Evolutionary conservation across 1,140 invertebrate species (phyloP), one percentile per base, ranked within the genome.

Genomic region (Listronotus oregonensis): DNA sequence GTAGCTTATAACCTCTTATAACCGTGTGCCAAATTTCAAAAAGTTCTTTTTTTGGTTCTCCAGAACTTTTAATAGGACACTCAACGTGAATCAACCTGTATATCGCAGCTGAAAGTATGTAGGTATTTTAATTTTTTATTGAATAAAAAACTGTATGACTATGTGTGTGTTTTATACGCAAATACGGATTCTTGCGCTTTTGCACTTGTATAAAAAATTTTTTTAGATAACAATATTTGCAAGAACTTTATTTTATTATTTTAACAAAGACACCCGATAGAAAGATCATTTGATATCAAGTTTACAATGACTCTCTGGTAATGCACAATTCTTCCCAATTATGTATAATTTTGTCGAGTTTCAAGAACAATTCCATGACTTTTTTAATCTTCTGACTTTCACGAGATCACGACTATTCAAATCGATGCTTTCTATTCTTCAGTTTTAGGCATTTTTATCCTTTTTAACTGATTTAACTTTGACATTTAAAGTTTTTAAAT

Each of bases 341-440:
- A 54, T 1, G 11, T 56, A 43, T 43, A 56, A 56, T 56, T 56
- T 56, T 14, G 21, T 43, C 21, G 3, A 37, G n/a, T 56, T 27
- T 56, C 17, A 43, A 56, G 40, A 56, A 56, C 54, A 55, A 55
- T 15, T 17, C 21, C 12, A 49, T 7, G 4, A 27, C 31, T 11
- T 21, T 43, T 59, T 43, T 31, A 43, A 59, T 47, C 17, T 56
- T 21, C 56, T 6, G 43, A 27, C 44, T 59, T 59, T 59, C 56
- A 59, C 56, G 56, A 59, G 31, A 49, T 59, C 43, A 59, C 42
- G 56, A 59, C 56, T 49, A 47, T 59, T 59, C 56, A 59, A 59
- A 59, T 46, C 6, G 31, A 14, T 9, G 44, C 56, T 59, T 59
- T 59, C 56, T 59, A 56, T 56, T 56, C 54, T 43, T 56, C 54